Percentiles rank a stretch among this genome's conserved stretches.
Conservation (phyloP, 1,140 invertebrate genomes). For the Uloborus diversus region DNA sequence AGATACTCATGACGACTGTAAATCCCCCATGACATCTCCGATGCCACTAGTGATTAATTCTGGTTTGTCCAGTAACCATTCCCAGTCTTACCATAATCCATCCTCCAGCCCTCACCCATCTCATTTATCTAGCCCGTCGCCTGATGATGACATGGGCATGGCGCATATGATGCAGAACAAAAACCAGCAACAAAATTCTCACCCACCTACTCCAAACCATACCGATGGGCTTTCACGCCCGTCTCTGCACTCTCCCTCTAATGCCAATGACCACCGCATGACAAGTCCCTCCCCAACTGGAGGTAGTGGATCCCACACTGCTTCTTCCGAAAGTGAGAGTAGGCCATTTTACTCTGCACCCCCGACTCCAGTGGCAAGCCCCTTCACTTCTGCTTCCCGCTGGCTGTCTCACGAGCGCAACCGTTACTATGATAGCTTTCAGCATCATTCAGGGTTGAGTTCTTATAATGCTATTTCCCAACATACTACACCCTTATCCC, state of each 20-base stretch:
- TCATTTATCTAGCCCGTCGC: constrained; percentile 53
- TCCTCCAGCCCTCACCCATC: constrained; percentile 45
- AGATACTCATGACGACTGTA: constrained; percentile 39
- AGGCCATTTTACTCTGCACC: constrained; percentile 57
- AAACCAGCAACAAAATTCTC: constrained; percentile 4
- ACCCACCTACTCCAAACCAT: constrained; percentile 50
- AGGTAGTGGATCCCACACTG: not conserved
- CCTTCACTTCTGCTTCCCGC: constrained; percentile 44
- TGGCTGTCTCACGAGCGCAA: constrained; percentile 51
- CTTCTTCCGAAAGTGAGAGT: constrained; percentile 38
- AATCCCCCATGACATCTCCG: constrained; percentile 40
- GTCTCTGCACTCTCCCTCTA: constrained; percentile 28
- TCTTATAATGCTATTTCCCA: constrained; percentile 55
- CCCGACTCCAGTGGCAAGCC: constrained; percentile 49
- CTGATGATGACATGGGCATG: constrained; percentile 37
- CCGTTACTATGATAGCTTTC: constrained; percentile 54
- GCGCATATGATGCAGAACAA: constrained; percentile 40
- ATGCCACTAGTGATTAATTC: constrained; percentile 44
- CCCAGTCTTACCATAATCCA: constrained; percentile 38
- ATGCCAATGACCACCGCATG: constrained; percentile 14
- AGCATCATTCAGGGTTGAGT: constrained; percentile 47
- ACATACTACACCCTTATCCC: constrained; percentile 53
- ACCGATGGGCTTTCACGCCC: constrained; percentile 1
- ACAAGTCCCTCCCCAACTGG: constrained; percentile 17
- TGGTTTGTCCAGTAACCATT: constrained; percentile 33